Conservation (phyloP, 2,113 vertebrate genomes). For the Rhea americana region DNA sequence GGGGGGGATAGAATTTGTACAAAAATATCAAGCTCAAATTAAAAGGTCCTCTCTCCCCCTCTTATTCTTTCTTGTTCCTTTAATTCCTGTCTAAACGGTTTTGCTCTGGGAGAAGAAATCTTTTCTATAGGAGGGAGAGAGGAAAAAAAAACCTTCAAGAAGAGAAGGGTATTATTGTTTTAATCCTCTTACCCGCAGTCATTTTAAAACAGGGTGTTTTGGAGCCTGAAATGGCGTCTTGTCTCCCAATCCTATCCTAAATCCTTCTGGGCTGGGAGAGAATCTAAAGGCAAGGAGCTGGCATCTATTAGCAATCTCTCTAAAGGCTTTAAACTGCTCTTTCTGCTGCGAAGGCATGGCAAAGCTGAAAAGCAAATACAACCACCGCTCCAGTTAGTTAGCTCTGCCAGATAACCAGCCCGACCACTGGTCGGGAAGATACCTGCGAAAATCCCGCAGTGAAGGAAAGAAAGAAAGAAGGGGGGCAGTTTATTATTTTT, state of each 20-base stretch:
- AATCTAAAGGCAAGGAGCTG: slow-evolving; percentile 82
- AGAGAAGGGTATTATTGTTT: slow-evolving; percentile 98
- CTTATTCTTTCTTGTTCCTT: slow-evolving; percentile 89
- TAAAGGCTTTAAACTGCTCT: slow-evolving; percentile 77
- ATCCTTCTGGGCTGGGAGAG: slow-evolving; percentile 85
- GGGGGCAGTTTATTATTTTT: background rate
- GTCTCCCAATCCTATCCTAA: slow-evolving; percentile 86
- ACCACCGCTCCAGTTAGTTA: slow-evolving; percentile 70
- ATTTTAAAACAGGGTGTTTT: slow-evolving; percentile 92
- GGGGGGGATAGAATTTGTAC: slow-evolving; percentile 67
- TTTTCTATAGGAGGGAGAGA: slow-evolving; percentile 89
- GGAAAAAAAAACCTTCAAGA: slow-evolving; percentile 80
- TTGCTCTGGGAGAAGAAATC: slow-evolving; percentile 97
- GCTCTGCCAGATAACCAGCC: slow-evolving; percentile 57
- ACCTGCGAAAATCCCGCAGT: slow-evolving; percentile 27
- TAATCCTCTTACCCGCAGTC: slow-evolving; percentile 99
- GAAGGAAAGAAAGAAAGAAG: background rate
- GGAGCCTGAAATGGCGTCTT: slow-evolving; percentile 93
- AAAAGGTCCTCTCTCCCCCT: slow-evolving; percentile 71
- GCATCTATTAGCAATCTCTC: slow-evolving; percentile 84
- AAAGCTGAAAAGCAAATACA: slow-evolving; percentile 84
- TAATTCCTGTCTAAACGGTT: slow-evolving; percentile 99
- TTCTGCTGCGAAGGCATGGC: slow-evolving; percentile 80
- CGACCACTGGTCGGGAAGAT: background rate
- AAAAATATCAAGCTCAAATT: slow-evolving; percentile 90